Conservation (phyloP, 2,888 invertebrate genomes). For the Troides aeacus region DNA sequence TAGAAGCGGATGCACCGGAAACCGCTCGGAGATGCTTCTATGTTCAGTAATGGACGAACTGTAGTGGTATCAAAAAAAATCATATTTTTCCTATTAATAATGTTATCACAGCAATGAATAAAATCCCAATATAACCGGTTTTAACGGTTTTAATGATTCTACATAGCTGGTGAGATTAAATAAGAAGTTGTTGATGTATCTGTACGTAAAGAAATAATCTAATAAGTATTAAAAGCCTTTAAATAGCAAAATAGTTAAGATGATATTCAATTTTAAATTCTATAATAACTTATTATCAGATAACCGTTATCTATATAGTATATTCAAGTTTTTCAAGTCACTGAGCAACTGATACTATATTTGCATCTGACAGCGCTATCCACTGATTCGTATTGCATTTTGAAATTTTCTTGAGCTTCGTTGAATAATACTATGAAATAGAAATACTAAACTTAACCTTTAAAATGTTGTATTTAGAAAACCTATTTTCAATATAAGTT, state of each 20-base stretch:
- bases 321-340: conserved; percentile 22
- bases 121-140: too few species aligned
- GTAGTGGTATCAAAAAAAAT: too few species aligned
- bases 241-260: background rate
- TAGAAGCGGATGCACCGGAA: too few species aligned
- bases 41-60: too few species aligned
- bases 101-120: too few species aligned
- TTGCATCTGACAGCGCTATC: conserved; percentile 26
- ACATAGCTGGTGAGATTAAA: too few species aligned
- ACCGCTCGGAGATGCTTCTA: too few species aligned
- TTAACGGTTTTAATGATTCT: too few species aligned
- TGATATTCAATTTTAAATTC: background rate
- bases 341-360: conserved; percentile 21
- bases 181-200: background rate
- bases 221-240: background rate
- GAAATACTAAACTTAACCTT: conserved; percentile 8
- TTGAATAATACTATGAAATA: background rate
- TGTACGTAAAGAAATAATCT: background rate
- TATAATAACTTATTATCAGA: background rate
- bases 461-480: background rate
- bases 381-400: conserved; percentile 23
- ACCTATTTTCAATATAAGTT: background rate
- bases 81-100: too few species aligned
- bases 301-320: background rate
- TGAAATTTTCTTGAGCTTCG: conserved; percentile 17